phyloP scores from a whole-genome alignment of 2,888 invertebrate species.

The Panzeria rudis region DNA sequence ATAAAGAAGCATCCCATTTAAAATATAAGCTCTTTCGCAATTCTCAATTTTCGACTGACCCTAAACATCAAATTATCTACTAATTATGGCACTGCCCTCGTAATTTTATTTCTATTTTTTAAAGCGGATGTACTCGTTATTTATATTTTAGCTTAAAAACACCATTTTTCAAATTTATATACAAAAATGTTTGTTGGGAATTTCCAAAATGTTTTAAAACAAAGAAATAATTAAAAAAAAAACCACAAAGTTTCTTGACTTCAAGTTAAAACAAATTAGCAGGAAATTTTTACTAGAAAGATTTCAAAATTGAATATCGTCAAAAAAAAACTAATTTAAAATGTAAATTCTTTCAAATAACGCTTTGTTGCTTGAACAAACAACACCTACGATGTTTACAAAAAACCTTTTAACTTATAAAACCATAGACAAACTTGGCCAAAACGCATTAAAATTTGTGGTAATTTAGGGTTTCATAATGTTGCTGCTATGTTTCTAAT shows the following conservation, averaged over 20 bases:
- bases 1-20: too few relatives aligned
- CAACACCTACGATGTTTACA: slow-evolving; percentile 45
- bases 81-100: neutral
- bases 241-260: neutral
- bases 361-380: slow-evolving; percentile 27
- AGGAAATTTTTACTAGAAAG: slow-evolving; percentile 11
- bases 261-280: slow-evolving; percentile 40
- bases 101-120: neutral
- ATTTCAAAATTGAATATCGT: neutral
- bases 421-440: slow-evolving; percentile 17
- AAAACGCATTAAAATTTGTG: neutral
- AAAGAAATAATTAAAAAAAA: neutral
- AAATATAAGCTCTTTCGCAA: neutral
- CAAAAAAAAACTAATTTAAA: slow-evolving; percentile 49
- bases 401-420: slow-evolving; percentile 24
- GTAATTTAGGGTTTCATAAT: slow-evolving; percentile 50
- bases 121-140: slow-evolving; percentile 8
- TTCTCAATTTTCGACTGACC: too few relatives aligned
- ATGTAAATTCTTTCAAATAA: slow-evolving; percentile 50
- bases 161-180: neutral
- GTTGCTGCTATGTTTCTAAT: neutral
- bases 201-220: slow-evolving; percentile 25
- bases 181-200: slow-evolving; percentile 18
- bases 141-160: slow-evolving; percentile 9
- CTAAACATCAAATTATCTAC: too few relatives aligned